phyloP scores from a whole-genome alignment of 2,113 vertebrate species.

The Phasianus colchicus region DNA sequence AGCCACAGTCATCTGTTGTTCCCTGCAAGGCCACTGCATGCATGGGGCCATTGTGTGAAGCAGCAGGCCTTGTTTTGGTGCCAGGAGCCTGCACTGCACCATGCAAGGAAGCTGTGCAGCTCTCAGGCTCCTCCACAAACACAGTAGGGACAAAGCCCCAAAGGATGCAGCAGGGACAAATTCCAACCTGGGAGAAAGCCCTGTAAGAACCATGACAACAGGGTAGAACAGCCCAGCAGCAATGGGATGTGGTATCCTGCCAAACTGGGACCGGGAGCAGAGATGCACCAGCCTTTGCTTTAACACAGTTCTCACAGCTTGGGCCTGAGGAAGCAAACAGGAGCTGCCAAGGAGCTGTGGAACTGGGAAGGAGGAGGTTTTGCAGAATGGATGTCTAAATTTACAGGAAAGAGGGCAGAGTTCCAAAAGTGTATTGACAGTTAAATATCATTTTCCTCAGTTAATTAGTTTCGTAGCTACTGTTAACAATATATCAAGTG shows the following conservation, averaged over 20 bases:
- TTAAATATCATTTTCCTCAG: conserved; percentile 61
- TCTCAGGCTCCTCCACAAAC: neutral
- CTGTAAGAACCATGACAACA: neutral
- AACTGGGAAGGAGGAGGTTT: neutral
- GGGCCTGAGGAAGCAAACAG: neutral
- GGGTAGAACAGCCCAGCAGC: neutral
- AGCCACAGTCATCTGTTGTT: conserved; percentile 27
- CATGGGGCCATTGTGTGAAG: neutral
- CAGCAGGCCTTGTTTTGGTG: neutral
- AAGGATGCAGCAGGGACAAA: neutral
- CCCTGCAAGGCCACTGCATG: neutral
- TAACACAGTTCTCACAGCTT: neutral
- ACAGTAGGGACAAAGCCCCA: neutral
- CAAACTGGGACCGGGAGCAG: neutral
- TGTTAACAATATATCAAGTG: conserved; percentile 48
- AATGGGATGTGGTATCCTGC: neutral
- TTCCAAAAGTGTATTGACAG: conserved; percentile 64
- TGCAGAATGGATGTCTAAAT: conserved; percentile 17
- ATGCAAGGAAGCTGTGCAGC: neutral
- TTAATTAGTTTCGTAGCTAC: conserved; percentile 67
- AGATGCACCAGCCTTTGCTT: neutral
- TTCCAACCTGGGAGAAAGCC: neutral
- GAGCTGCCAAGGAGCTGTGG: neutral
- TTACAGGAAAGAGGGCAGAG: conserved; percentile 33
- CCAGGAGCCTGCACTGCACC: fast-evolving